Conservation (phyloP, 1,140 invertebrate species). For the Sarcophaga peregrina region DNA sequence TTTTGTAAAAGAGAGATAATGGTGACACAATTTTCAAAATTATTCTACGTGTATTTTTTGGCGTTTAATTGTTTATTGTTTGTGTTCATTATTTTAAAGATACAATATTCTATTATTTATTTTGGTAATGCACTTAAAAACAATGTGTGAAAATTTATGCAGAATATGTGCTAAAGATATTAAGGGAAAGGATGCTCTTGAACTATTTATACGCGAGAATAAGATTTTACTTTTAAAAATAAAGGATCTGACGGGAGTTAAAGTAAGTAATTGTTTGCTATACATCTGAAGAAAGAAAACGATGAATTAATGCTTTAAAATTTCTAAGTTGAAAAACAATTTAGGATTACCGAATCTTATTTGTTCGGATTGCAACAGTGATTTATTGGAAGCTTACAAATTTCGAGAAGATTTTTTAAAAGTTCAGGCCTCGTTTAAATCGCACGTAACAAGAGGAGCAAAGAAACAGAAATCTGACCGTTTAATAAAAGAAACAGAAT, state of each 20-base stretch:
- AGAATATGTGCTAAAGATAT: conserved; percentile 13
- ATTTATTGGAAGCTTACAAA: conserved; percentile 32
- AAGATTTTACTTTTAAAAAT: neutral
- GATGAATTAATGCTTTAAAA: neutral
- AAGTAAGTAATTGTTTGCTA: neutral
- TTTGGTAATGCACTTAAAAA: neutral
- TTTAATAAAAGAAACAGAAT: neutral
- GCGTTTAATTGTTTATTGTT: neutral
- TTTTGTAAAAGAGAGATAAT: too few relatives aligned
- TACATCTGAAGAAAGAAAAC: neutral
- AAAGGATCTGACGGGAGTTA: conserved; percentile 27
- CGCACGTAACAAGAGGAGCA: neutral
- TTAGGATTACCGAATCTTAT: conserved; percentile 15
- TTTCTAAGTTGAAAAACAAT: conserved; percentile 36
- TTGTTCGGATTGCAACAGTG: conserved; percentile 35
- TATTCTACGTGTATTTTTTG: neutral
- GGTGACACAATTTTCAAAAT: too few relatives aligned
- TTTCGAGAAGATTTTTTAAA: conserved; percentile 41
- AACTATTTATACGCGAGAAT: conserved; percentile 13
- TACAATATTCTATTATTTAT: neutral
- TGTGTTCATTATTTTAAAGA: neutral
- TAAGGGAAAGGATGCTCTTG: neutral
- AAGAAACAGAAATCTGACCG: neutral
- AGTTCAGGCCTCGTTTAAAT: conserved; percentile 25
- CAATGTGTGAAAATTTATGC: neutral